Evolutionary conservation across 2,113 vertebrate species (phyloP), one percentile per base, ranked within the genome.

Genomic region (Psettodes erumei): DNA sequence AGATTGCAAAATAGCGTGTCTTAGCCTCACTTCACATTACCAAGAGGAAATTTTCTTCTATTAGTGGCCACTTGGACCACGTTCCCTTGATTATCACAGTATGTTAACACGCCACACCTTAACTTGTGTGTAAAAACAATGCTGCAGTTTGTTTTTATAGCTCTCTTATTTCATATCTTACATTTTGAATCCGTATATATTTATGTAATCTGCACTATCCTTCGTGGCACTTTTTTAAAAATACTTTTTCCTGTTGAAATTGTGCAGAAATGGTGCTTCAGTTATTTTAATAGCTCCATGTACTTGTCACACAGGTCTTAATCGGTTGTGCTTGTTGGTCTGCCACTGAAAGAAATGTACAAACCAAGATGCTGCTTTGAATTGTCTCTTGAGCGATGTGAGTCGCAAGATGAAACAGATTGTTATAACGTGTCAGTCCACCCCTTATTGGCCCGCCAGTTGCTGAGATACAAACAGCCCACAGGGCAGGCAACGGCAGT

Each of bases 391-490:
- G 67, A 78, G 35, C 10, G 48, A 77, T 67, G 81, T 65, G 71
- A 81, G 56, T 54, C 62, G 45, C 32, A 27, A 79, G 67, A 89
- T 88, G 65, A 90, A 81, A 81, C 76, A 2, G 76, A 84, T 82
- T 86, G 75, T 87, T 84, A 72, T 74, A 87, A 78, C 71, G 67
- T 43, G 25, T 62, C 72, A 54, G 74, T 65, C 58, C 53, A 37
- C 42, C 82, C 40, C 70, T 85, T 72, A 65, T 75, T 86, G 77
- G 79, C 66, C 75, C 7, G n/a, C 64, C 56, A 76, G 85, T 88
- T 85, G 79, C 78, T 65, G 78, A 72, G 84, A 79, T 69, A 87
- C 81, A 75, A 83, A 81, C 76, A 86, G 81, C 79, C 78, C 75
- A 55, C 68, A 59, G 79, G 79, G 82, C 77, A 82, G 65, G 77